These are phyloP conservation scores for Sturmia bella DNA, from an alignment of 2,888 invertebrate species.

Conservation along the genomic window DNA sequence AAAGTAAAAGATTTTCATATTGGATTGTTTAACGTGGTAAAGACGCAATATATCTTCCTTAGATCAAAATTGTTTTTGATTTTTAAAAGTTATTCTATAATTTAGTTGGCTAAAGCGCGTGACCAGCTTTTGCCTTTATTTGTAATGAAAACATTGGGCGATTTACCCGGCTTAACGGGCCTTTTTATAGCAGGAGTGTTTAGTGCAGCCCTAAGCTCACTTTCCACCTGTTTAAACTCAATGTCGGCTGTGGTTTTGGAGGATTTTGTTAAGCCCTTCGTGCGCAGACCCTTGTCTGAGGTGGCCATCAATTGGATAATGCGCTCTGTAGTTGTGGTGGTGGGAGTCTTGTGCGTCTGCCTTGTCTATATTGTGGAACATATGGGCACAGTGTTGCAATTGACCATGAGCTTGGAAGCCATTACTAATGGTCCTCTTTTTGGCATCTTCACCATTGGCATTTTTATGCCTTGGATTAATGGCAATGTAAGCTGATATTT, in stretches of 20 bases:
- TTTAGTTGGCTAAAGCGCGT: slow-evolving; percentile 86
- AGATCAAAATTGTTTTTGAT: background rate
- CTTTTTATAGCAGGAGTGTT: slow-evolving; percentile 95
- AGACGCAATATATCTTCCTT: no score
- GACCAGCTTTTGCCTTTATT: slow-evolving; percentile 92
- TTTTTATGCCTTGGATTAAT: slow-evolving; percentile 87
- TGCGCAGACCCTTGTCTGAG: slow-evolving; percentile 83
- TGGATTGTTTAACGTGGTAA: no score
- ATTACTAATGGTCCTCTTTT: slow-evolving; percentile 88
- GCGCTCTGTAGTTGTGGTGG: slow-evolving; percentile 86
- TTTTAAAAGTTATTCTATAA: background rate
- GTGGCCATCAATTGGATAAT: slow-evolving; percentile 85
- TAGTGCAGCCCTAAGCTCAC: slow-evolving; percentile 92
- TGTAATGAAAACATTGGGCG: slow-evolving; percentile 91
- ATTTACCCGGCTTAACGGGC: slow-evolving; percentile 91
- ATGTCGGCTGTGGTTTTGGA: slow-evolving; percentile 89
- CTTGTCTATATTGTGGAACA: slow-evolving; percentile 89
- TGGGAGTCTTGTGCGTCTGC: slow-evolving; percentile 86
- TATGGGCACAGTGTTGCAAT: slow-evolving; percentile 87
- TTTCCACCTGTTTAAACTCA: slow-evolving; percentile 90
- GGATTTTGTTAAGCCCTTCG: slow-evolving; percentile 87
- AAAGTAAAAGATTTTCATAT: no score
- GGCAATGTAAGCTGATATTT: slow-evolving; percentile 82
- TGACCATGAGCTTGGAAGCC: slow-evolving; percentile 87
- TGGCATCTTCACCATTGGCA: slow-evolving; percentile 86